Base-by-base conservation (phyloP, 2,888 invertebrate species). In the Teinopalpus imperialis region DNA sequence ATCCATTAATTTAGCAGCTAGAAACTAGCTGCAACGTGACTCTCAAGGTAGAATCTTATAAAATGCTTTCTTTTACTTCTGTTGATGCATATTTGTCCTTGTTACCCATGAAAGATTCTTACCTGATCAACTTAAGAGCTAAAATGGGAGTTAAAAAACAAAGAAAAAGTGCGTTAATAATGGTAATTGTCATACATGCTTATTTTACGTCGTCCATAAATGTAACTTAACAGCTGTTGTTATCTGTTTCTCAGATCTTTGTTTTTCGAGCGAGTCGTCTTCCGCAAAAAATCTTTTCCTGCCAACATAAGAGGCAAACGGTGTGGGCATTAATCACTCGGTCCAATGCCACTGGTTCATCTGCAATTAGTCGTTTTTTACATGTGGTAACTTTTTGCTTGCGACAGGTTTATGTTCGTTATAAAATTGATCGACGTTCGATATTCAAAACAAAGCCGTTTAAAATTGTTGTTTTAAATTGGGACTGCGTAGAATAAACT, bases 311-410 rank as follows among this genome's bases (percentile, higher is more conserved):
- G 24, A 44, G 31, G 24, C 31, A 18, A 32, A 18, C 27, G 27
- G 32, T 32, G 26, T 40, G 27, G 26, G 27, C 27, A 40, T 45
- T 32, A 39, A 45, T 45, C 37, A 24, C 21, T 5, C 30, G 13
- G 16, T 12, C 41, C 40, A 41, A 46, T 46, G 46, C 46, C 46
- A 46, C 46, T 41, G 46, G 35, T 35, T 41, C 46, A 41, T 46
- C 12, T 35, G 41, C 41, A 41, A 46, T 46, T 46, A 35, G 34
- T 9, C n/a, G 8, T 30, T 45, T 45, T 40, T 46, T 29, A 9
- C 3, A 29, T 16, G 23, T 20, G 30, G 2, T 30, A 46, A 41
- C 26, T 35, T 40, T 46, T 40, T 40, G 29, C 9, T 8, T 5
- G 14, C 24, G 46, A 40, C 46, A 30, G 46, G 46, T 46, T 30